Evolutionary conservation across 2,888 invertebrate species (phyloP), one percentile per base, ranked within the genome.

Genomic region (Drosophila kuntzei): DNA sequence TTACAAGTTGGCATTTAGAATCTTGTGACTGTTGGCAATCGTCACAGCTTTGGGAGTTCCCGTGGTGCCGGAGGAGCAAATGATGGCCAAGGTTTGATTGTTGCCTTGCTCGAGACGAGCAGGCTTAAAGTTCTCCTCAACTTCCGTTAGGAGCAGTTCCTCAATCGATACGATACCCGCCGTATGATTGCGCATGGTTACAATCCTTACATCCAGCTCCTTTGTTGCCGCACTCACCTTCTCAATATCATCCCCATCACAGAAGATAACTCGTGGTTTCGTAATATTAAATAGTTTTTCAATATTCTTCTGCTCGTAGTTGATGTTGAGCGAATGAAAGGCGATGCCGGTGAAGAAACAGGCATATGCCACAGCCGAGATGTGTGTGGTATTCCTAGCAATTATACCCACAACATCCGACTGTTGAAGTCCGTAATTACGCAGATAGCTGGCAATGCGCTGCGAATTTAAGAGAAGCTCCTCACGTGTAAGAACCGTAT

Each of bases 61-160:
- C 1, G 81, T 86, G 5, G 85, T 82, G 22, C 89, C 88, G 22
- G 84, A 87, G 0, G 90, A 83, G 54, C 84, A 80, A 7, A 84
- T 25, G 54, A 90, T 85, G 7, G 71, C 77, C 16, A 79, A 49
- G 6, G 76, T 71, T 44, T 83, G 79, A 20, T 75, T 65, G 12
- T 49, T 57, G 37, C 80, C 79, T 44, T 79, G 66, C 20, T 73
- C 59, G 3, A 86, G 55, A 2, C 61, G 51, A 5, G 36, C 41
- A 5, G 72, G 65, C 20, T 63, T 76, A 27, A 44, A 72, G 39
- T 49, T 20, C 6, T 22, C 18, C 22, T 34, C 20, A 27, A 62
- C 55, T 0, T 54, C 34, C 4, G 70, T 65, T 12, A 3, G 2
- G 5, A 69, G 59, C 6, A 73, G 22, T 2, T 61, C 43, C 12